Base-by-base conservation (phyloP, 2,797 vertebrate species). In the Molothrus aeneus region DNA sequence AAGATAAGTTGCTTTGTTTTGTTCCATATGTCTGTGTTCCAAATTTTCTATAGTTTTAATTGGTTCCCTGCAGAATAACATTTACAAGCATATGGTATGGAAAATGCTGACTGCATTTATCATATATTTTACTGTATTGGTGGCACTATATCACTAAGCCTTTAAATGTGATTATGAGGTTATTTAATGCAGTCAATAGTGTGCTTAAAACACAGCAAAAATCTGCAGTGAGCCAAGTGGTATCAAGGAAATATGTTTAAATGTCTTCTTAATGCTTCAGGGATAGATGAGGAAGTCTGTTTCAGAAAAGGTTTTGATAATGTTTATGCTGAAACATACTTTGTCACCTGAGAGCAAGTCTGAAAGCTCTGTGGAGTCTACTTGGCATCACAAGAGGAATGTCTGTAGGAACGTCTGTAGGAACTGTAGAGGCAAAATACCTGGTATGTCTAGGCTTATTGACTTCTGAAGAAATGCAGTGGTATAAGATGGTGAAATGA, bases 51-150 rank as follows among this genome's bases (percentile, higher is more conserved):
- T 98, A 97, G 96, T 97, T 98, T 98, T 98, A 98, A 98, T 98
- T 98, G 98, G 98, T 98, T 98, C 98, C 98, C 98, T 85, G 96
- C 97, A 98, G 98, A 98, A 98, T 98, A 98, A 92, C 94, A 96
- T 96, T 98, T 97, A 97, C 88, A 97, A 98, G 95, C 98, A 98
- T 98, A 98, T 98, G 98, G 97, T 98, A 98, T 97, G 97, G 97
- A 98, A 98, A 98, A 97, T 96, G 98, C 98, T 98, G 98, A 98
- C 97, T 97, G 96, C 97, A 97, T 98, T 98, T 98, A 97, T 90
- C 92, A 47, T 96, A 95, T 96, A 89, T 97, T 97, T 97, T 96
- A 94, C 89, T 95, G 80, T 80, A 95, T 93, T 96, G 91, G 96
- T 98, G 97, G 96, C 97, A 96, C 82, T 93, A 82, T 84, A 95